Evolutionary conservation across 2,888 invertebrate species (phyloP), one percentile per base, ranked within the genome.

Genomic region (Catonia carolina): DNA sequence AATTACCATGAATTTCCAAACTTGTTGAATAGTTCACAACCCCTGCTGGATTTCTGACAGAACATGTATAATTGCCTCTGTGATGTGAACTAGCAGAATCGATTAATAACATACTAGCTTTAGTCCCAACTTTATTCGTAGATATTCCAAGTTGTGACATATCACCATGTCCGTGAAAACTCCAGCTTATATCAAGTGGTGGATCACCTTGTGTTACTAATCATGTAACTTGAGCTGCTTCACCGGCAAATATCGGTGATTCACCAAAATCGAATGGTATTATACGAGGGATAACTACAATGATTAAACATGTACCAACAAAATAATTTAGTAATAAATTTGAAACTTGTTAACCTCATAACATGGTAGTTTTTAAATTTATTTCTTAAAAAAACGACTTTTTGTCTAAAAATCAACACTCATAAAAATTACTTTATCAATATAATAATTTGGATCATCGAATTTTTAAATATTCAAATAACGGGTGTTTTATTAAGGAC

Each of bases 261-360:
- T 82, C 80, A 59, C 84, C 85, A 67, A 86, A 84, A 61, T 77
- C 71, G 69, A 86, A 86, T 60, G 81, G 82, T 62, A 82, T 78
- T 68, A 86, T 84, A 76, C 83, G 82, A 61, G 87, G 87, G 67
- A 81, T 79, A 74, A 87, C 86, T 87, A 76, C 71, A 77, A 66
- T n/a, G n/a, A n/a, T n/a, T n/a, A n/a, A n/a, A n/a, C n/a, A n/a
- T n/a, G n/a, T n/a, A n/a, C n/a, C n/a, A n/a, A n/a, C n/a, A n/a
- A n/a, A n/a, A n/a, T n/a, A n/a, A n/a, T n/a, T n/a, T n/a, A n/a
- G n/a, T n/a, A n/a, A n/a, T n/a, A n/a, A n/a, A n/a, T n/a, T n/a
- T n/a, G n/a, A n/a, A n/a, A n/a, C n/a, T n/a, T n/a, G n/a, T n/a
- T n/a, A n/a, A n/a, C n/a, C n/a, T n/a, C n/a, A n/a, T n/a, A n/a